Base-by-base conservation (phyloP, 1,140 invertebrate genomes). In the Ruditapes philippinarum region DNA sequence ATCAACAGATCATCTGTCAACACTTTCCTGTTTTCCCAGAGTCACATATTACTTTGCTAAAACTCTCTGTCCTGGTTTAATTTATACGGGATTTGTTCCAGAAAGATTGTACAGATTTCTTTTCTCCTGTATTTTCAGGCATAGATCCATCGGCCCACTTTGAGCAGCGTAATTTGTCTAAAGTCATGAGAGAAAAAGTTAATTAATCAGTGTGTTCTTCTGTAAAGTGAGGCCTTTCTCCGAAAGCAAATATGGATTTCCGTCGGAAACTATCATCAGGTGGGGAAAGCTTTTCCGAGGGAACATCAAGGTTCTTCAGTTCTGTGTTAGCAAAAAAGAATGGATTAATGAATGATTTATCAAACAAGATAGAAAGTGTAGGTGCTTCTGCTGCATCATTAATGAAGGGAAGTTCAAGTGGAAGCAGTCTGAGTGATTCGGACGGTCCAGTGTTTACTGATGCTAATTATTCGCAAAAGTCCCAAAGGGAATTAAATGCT, bases 311-410 rank as follows among this genome's bases (percentile, higher is more conserved):
- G 68, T 94, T 95, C 89, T 94, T 95, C 76, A 94, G 82, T 60
- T 94, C 95, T 1, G 92, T 95, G 70, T 90, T 93, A 38, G 95
- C 95, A 42, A 95, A 94, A 76, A 95, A 95, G 85, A 95, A 95
- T 92, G 95, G 95, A 54, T 88, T 95, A 12, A 90, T 95, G 78
- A 95, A 90, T 73, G 94, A 95, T 87, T 80, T 95, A 22, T 94
- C 94, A 9, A 91, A 84, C 19, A 94, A 95, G 70, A 85, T 95
- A 65, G 95, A 95, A 38, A 94, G 90, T 85, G 92, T 92, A 19
- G 83, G 89, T 22, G 70, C 80, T 28, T 91, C 88, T 11, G 83
- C 83, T 28, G 70, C 70, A 31, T 91, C 88, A 7, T 82, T 93
- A 49, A 91, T 92, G 80, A 92, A 92, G 57, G 88, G 90, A 40